phyloP scores from a whole-genome alignment of 2,888 invertebrate species.

The Keiferia lycopersicella region DNA sequence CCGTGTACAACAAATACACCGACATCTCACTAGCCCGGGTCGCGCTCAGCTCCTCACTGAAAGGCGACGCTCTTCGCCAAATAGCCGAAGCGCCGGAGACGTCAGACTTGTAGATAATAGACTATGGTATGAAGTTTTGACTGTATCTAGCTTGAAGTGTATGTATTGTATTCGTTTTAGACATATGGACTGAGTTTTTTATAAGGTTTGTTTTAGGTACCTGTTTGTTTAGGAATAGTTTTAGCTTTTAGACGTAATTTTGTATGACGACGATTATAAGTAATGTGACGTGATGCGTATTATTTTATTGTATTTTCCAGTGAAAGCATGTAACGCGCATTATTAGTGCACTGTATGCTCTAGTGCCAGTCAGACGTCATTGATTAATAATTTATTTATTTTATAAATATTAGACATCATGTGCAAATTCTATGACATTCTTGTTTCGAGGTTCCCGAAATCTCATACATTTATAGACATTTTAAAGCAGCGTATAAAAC shows the following conservation, averaged over 20 bases:
- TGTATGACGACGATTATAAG: constrained; percentile 47
- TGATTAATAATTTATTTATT: constrained; percentile 33
- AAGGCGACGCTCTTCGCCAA: constrained; percentile 61
- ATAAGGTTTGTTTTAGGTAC: constrained; percentile 60
- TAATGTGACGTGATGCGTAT: constrained; percentile 26
- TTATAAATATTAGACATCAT: constrained; percentile 23
- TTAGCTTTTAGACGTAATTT: constrained; percentile 57
- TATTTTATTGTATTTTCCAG: constrained; percentile 30
- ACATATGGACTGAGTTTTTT: constrained; percentile 50
- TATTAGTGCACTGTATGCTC: constrained; percentile 3
- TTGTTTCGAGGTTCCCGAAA: constrained; percentile 48
- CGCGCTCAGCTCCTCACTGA: constrained; percentile 83
- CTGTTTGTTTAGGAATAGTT: constrained; percentile 56
- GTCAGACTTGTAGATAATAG: not conserved
- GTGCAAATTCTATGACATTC: constrained; percentile 24
- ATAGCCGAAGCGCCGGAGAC: constrained; percentile 44
- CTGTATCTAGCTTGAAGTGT: not conserved
- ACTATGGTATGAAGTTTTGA: constrained; percentile 17
- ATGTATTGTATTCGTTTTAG: constrained; percentile 15
- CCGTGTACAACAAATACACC: constrained; percentile 85
- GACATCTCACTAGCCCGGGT: constrained; percentile 82
- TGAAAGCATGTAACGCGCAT: constrained; percentile 36
- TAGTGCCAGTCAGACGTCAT: not conserved
- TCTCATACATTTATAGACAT: constrained; percentile 37
- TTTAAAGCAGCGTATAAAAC: constrained; percentile 8